phyloP scores from a whole-genome alignment of 30 jellyfish, hydroid and myxozoan species.

The Catostylus mosaicus region DNA sequence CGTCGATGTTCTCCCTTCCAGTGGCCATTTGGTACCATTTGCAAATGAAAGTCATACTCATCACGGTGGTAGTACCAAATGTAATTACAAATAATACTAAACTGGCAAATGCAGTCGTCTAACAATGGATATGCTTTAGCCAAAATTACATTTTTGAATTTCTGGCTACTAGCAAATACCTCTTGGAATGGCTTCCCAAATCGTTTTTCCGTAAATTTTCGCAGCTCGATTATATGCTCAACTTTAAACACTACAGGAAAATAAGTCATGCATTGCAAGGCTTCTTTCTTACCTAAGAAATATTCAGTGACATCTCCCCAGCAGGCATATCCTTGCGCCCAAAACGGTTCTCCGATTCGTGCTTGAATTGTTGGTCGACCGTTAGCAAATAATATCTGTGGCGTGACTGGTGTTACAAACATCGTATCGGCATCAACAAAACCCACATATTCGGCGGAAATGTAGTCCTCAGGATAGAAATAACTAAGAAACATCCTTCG shows the following conservation, averaged over 20 bases:
- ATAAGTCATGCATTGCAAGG: conserved; percentile 1
- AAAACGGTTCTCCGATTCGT: not conserved
- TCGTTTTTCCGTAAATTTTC: conserved; percentile 14
- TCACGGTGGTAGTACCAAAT: conserved; percentile 37
- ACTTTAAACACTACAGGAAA: conserved; percentile 50
- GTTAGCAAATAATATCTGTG: conserved; percentile 3
- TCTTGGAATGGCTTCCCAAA: conserved; percentile 11
- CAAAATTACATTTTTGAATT: not conserved
- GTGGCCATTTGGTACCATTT: conserved; percentile 52
- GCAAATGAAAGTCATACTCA: conserved; percentile 43
- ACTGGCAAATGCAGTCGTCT: no score
- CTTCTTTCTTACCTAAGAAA: conserved; percentile 20
- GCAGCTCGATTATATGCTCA: conserved; percentile 36
- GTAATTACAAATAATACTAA: conserved; percentile 35
- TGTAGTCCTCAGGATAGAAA: no score
- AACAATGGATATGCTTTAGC: not conserved
- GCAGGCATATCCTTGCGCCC: not conserved
- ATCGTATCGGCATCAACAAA: conserved; percentile 52
- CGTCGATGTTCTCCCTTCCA: conserved; percentile 27
- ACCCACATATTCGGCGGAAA: conserved; percentile 43
- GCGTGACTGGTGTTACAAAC: conserved; percentile 52
- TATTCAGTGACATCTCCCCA: conserved; percentile 5
- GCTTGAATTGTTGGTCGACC: not conserved
- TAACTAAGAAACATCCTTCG: conserved; percentile 37
- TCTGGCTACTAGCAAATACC: conserved; percentile 22